Conservation (phyloP, 1,140 invertebrate species). For the Nymphalis io region DNA sequence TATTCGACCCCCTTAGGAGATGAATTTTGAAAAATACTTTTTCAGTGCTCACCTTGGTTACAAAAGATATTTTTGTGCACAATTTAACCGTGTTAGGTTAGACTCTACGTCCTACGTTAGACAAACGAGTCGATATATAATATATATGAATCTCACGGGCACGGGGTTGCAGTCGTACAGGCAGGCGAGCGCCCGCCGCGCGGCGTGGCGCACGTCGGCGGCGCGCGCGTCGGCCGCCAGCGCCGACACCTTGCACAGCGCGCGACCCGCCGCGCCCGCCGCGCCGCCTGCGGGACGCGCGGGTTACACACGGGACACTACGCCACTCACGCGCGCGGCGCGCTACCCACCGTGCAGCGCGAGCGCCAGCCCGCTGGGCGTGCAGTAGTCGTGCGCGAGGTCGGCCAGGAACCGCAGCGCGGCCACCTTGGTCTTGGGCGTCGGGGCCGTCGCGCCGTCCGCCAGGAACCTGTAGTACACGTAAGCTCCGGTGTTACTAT, state of each 20-base stretch:
- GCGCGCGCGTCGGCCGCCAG: conserved; percentile 87
- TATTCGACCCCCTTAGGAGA: no score
- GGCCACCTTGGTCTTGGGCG: conserved; percentile 90
- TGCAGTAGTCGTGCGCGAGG: conserved; percentile 83
- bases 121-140: no score
- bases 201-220: conserved; percentile 89
- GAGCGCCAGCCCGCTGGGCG: conserved; percentile 74
- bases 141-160: no score
- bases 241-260: conserved; percentile 85
- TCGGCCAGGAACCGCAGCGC: conserved; percentile 88
- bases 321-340: no score
- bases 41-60: no score
- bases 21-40: no score
- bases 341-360: conserved; percentile 72
- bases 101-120: no score
- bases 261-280: conserved; percentile 74
- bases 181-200: conserved; percentile 90
- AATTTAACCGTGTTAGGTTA: no score
- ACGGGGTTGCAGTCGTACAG: conserved; percentile 94
- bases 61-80: no score
- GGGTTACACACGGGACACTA: no score
- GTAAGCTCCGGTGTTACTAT: neutral
- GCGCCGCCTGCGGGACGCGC: conserved; percentile 50
- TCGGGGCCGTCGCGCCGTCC: conserved; percentile 95
- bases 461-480: conserved; percentile 85